Evolutionary conservation across 2,113 vertebrate species (phyloP).

Genomic region (Bungarus multicinctus): DNA sequence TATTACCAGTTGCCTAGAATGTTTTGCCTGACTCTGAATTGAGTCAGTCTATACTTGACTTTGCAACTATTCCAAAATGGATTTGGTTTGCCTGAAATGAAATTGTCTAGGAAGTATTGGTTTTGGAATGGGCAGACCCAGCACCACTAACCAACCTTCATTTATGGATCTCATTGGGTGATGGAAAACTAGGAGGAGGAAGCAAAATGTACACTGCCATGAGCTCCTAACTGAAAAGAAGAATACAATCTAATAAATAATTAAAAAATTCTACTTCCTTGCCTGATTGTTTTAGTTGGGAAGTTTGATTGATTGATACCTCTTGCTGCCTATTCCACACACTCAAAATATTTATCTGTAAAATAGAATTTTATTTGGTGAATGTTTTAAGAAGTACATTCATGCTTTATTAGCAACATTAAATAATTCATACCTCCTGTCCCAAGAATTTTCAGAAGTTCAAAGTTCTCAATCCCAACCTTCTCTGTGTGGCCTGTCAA

Average conservation of each 20-base stretch:
- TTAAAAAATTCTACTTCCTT: background rate
- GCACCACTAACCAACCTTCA: background rate
- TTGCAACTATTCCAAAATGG: background rate
- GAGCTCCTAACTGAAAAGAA: background rate
- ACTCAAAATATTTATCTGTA: background rate
- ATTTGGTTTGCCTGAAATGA: background rate
- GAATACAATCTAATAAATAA: background rate
- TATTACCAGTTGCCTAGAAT: background rate
- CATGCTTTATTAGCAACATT: background rate
- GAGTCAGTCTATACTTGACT: background rate
- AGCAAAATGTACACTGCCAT: background rate
- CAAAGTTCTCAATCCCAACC: conserved; percentile 98
- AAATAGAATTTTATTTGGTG: background rate
- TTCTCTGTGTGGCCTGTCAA: conserved; percentile 94
- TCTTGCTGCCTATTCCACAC: background rate
- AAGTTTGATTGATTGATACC: background rate
- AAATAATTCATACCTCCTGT: conserved; percentile 86
- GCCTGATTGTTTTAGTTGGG: background rate
- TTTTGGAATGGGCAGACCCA: background rate
- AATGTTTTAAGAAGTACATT: background rate
- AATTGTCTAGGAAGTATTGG: background rate
- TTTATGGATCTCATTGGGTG: background rate
- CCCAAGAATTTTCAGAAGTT: conserved; percentile 93
- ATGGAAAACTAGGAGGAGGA: background rate
- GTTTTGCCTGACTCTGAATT: background rate